phyloP scores from a whole-genome alignment of 2,888 invertebrate species.

The Andrena flavipes region DNA sequence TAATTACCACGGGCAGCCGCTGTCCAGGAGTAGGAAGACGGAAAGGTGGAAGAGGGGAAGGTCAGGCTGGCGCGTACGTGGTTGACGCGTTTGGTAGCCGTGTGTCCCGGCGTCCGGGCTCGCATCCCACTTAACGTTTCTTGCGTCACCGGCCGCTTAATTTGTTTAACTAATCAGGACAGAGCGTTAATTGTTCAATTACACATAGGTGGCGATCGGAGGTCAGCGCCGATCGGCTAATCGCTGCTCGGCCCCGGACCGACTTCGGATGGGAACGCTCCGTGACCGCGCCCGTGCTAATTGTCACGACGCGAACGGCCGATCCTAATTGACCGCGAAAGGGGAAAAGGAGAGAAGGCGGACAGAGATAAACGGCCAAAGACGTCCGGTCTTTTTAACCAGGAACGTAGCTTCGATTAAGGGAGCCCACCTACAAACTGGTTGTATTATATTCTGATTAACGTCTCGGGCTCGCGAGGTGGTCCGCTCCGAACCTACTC shows the following conservation, averaged over 20 bases:
- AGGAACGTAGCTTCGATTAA: constrained; percentile 67
- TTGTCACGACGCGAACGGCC: constrained; percentile 65
- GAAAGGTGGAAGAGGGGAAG: constrained; percentile 10
- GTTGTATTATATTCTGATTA: constrained; percentile 71
- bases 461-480: constrained; percentile 62
- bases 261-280: constrained; percentile 30
- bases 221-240: constrained; percentile 61
- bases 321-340: constrained; percentile 67
- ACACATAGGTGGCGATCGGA: constrained; percentile 73
- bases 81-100: constrained; percentile 17
- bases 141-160: constrained; percentile 77
- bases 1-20: constrained; percentile 79
- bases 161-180: constrained; percentile 82
- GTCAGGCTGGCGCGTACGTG: background rate
- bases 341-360: constrained; percentile 38
- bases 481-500: constrained; percentile 55
- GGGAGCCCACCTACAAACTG: constrained; percentile 62
- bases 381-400: constrained; percentile 54
- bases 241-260: constrained; percentile 35
- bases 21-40: constrained; percentile 29
- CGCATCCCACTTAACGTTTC: constrained; percentile 77
- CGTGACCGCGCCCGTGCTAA: constrained; percentile 71
- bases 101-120: constrained; percentile 10
- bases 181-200: constrained; percentile 81
- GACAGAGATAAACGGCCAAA: constrained; percentile 44